Evolutionary conservation across 2,113 vertebrate genomes (phyloP).

Genomic region (Poeciliopsis retropinna): DNA sequence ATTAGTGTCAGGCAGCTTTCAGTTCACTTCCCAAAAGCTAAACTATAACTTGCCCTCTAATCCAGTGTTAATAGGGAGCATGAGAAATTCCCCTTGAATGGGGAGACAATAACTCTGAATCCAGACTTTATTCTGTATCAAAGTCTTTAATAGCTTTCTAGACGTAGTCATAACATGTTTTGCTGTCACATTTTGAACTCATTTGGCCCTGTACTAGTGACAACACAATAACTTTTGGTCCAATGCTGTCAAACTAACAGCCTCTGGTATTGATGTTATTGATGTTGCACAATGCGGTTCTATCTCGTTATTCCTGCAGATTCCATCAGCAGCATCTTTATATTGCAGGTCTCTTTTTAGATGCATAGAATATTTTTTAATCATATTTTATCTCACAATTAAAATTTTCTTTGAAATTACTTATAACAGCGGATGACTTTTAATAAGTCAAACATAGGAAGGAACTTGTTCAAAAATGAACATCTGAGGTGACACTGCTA

Average conservation of each 20-base stretch:
- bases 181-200: not conserved
- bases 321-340: not conserved
- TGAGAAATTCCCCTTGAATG: not conserved
- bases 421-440: too few species aligned
- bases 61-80: not conserved
- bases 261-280: not conserved
- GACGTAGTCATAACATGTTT: not conserved
- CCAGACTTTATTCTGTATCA: not conserved
- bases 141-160: not conserved
- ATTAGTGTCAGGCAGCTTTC: slow-evolving; percentile 2
- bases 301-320: not conserved
- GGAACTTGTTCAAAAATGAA: not conserved
- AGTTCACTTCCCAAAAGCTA: not conserved
- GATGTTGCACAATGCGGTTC: not conserved
- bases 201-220: not conserved
- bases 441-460: not conserved
- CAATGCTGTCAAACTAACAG: not conserved
- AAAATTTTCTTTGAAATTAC: not conserved
- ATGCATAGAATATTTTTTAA: not conserved
- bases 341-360: not conserved
- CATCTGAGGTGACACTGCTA: not conserved
- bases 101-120: not conserved
- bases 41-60: not conserved
- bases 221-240: not conserved
- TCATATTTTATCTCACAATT: not conserved